Evolutionary conservation across 2,888 invertebrate species (phyloP).

Genomic region (Tiphia femorata): DNA sequence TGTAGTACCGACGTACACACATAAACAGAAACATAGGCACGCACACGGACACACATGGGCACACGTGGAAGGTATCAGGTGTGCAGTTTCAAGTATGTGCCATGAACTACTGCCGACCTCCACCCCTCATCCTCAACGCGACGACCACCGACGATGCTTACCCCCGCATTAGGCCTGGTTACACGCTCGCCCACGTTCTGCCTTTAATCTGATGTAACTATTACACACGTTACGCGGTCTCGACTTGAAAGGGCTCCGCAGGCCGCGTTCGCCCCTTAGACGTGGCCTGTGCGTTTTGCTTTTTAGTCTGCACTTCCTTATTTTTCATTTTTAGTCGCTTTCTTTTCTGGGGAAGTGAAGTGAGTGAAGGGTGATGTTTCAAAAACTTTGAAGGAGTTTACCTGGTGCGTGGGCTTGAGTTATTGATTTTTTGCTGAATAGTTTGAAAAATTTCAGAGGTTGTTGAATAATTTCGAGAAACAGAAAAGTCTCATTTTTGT

Average conservation of each 20-base stretch:
- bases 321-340: neutral
- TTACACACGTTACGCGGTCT: constrained; percentile 56
- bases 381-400: too few species aligned
- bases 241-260: constrained; percentile 18
- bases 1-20: too few species aligned
- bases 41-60: neutral
- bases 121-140: too few species aligned
- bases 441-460: too few species aligned
- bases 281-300: too few species aligned
- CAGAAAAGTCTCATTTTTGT: too few species aligned
- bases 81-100: constrained; percentile 30
- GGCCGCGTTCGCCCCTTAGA: neutral
- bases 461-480: too few species aligned
- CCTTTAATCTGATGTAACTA: constrained; percentile 63
- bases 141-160: constrained; percentile 45
- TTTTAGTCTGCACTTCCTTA: neutral
- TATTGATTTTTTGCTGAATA: too few species aligned
- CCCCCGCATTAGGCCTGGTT: constrained; percentile 55
- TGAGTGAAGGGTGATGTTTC: too few species aligned
- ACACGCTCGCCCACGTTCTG: constrained; percentile 44
- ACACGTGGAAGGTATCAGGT: constrained; percentile 15
- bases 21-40: too few species aligned
- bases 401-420: too few species aligned
- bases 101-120: constrained; percentile 28
- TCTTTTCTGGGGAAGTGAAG: too few species aligned